Conservation (phyloP, 2,113 vertebrate species). For the Puma concolor region DNA sequence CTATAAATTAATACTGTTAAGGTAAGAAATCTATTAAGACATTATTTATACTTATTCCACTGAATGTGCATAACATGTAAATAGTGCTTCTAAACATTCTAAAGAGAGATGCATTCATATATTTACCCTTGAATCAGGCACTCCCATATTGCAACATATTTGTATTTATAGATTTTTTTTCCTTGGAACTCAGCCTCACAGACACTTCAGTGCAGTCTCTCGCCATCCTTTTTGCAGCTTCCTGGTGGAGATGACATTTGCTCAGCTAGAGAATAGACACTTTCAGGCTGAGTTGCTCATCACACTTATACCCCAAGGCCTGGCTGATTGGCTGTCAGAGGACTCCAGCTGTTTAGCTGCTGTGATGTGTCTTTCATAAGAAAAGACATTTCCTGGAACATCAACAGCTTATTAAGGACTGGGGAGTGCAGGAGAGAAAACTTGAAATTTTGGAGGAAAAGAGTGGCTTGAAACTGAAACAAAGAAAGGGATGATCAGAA, state of each 20-base stretch:
- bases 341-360: slow-evolving; percentile 79
- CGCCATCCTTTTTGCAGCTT: slow-evolving; percentile 69
- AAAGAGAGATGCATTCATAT: slow-evolving; percentile 30
- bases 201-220: slow-evolving; percentile 76
- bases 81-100: slow-evolving; percentile 37
- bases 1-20: slow-evolving; percentile 62
- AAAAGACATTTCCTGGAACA: slow-evolving; percentile 79
- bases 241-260: slow-evolving; percentile 81
- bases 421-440: slow-evolving; percentile 57
- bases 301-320: slow-evolving; percentile 78
- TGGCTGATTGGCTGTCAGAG: slow-evolving; percentile 79
- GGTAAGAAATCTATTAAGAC: slow-evolving; percentile 41
- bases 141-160: slow-evolving; percentile 70
- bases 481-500: slow-evolving; percentile 1
- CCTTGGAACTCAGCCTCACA: slow-evolving; percentile 71
- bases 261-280: slow-evolving; percentile 79
- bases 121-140: slow-evolving; percentile 73
- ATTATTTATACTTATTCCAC: slow-evolving; percentile 34
- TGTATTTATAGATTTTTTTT: slow-evolving; percentile 74
- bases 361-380: slow-evolving; percentile 73
- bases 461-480: slow-evolving; percentile 68
- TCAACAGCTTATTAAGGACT: slow-evolving; percentile 79
- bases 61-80: slow-evolving; percentile 10
- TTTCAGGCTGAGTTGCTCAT: slow-evolving; percentile 79
- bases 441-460: slow-evolving; percentile 64